Conservation (phyloP, 2,888 invertebrate genomes). For the Cordilura impudica region DNA sequence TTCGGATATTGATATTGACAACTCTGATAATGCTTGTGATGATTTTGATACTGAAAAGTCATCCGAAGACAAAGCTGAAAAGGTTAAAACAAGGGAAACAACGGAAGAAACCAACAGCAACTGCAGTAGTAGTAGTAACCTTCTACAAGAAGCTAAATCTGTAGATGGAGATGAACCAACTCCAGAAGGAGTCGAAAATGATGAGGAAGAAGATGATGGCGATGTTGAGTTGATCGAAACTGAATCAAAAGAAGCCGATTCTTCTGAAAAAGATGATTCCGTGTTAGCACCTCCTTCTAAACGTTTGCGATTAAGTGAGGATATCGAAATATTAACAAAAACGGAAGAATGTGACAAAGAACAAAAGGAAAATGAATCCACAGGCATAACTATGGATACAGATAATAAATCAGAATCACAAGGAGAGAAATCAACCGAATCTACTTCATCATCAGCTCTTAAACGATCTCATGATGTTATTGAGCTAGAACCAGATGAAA, state of each 20-base stretch:
- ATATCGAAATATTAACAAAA: slow-evolving; percentile 44
- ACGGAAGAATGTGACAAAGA: slow-evolving; percentile 38
- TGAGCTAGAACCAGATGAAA: slow-evolving; percentile 47
- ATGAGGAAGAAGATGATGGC: slow-evolving; percentile 61
- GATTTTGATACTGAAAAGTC: slow-evolving; percentile 66
- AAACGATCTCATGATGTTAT: slow-evolving; percentile 55
- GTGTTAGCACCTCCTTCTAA: slow-evolving; percentile 65
- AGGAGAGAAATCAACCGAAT: neutral
- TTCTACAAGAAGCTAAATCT: slow-evolving; percentile 69
- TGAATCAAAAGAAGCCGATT: slow-evolving; percentile 58
- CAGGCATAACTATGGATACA: neutral
- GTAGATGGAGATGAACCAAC: slow-evolving; percentile 29
- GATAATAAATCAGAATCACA: slow-evolving; percentile 37
- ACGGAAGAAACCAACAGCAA: slow-evolving; percentile 70
- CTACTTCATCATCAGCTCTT: slow-evolving; percentile 11
- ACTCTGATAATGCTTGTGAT: slow-evolving; percentile 75
- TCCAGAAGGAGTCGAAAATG: slow-evolving; percentile 56
- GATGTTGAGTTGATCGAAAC: slow-evolving; percentile 59
- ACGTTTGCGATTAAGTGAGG: slow-evolving; percentile 65
- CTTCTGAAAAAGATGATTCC: slow-evolving; percentile 48
- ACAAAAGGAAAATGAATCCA: slow-evolving; percentile 6
- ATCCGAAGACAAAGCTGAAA: slow-evolving; percentile 1
- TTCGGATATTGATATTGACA: slow-evolving; percentile 66
- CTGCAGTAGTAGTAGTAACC: slow-evolving; percentile 71
- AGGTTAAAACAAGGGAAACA: slow-evolving; percentile 12